These are phyloP conservation scores for Hyphantria cunea DNA, from an alignment of 1,140 invertebrate species.

Conservation along the genomic window DNA sequence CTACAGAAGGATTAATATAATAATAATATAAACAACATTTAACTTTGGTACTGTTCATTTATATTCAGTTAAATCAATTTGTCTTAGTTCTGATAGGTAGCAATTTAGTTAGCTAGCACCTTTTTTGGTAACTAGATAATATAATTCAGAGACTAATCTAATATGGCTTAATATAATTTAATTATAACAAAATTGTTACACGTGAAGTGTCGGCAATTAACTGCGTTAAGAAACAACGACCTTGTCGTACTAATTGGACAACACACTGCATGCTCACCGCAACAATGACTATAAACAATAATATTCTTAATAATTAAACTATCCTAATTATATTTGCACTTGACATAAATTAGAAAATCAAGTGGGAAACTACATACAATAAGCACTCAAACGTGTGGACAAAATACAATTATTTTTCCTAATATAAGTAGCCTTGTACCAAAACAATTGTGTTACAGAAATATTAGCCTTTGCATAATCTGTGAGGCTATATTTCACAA, in stretches of 20 bases:
- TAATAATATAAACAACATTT: too few species aligned
- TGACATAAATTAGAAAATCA: conserved; percentile 61
- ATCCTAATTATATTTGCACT: conserved; percentile 60
- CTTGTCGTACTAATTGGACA: conserved; percentile 61
- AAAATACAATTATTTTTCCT: conserved; percentile 31
- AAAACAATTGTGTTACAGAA: conserved; percentile 35
- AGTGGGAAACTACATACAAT: conserved; percentile 67
- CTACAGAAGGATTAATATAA: too few species aligned
- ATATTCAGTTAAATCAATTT: too few species aligned
- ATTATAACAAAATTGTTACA: conserved; percentile 30
- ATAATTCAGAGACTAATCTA: conserved; percentile 17
- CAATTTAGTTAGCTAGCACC: background rate
- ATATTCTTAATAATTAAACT: conserved; percentile 51
- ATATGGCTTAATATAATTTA: conserved; percentile 23
- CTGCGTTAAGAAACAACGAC: conserved; percentile 52
- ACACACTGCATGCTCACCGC: conserved; percentile 38
- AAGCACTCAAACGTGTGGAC: conserved; percentile 29
- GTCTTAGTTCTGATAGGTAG: background rate
- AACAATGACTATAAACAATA: conserved; percentile 54
- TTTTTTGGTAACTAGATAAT: background rate
- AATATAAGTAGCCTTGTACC: conserved; percentile 40
- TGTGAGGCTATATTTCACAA: conserved; percentile 19
- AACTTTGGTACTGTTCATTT: too few species aligned
- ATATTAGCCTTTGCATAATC: conserved; percentile 30
- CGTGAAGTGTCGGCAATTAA: conserved; percentile 43